phyloP scores from a whole-genome alignment of 2,888 invertebrate species.

The Amphipoea lucens region DNA sequence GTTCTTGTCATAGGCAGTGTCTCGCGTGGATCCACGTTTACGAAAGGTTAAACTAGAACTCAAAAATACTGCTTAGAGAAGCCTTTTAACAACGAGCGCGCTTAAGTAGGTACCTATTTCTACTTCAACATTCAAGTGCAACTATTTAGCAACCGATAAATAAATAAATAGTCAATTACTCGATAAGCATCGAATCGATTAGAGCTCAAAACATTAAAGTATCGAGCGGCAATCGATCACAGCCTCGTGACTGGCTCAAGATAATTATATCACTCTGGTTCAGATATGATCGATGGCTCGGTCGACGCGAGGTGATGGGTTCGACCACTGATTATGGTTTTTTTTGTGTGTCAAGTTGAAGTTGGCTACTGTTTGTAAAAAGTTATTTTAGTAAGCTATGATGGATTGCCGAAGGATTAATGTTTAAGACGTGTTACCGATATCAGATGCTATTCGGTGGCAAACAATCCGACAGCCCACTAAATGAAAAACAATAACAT shows the following conservation, averaged over 20 bases:
- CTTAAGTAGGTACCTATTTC: no score
- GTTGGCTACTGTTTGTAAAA: conserved; percentile 43
- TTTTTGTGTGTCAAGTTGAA: conserved; percentile 16
- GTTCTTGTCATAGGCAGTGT: no score
- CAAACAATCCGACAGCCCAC: background rate
- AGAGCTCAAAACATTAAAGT: conserved; percentile 51
- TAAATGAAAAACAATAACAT: background rate
- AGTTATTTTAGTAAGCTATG: conserved; percentile 1
- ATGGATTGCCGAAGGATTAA: conserved; percentile 19
- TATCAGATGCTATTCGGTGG: background rate
- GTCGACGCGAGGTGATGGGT: conserved; percentile 39
- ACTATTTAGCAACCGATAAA: conserved; percentile 47
- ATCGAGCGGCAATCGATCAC: conserved; percentile 60
- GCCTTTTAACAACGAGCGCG: no score
- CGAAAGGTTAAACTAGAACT: no score
- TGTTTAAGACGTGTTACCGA: background rate
- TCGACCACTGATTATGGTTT: conserved; percentile 19
- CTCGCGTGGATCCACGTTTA: no score
- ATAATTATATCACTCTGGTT: conserved; percentile 64
- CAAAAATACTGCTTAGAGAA: no score
- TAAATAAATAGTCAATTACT: conserved; percentile 62
- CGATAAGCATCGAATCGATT: conserved; percentile 57
- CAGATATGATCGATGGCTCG: conserved; percentile 57
- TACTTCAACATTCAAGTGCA: conserved; percentile 6
- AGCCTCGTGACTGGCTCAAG: conserved; percentile 54